Base-by-base conservation (phyloP, 2,888 invertebrate genomes). In the Papilio elwesi region DNA sequence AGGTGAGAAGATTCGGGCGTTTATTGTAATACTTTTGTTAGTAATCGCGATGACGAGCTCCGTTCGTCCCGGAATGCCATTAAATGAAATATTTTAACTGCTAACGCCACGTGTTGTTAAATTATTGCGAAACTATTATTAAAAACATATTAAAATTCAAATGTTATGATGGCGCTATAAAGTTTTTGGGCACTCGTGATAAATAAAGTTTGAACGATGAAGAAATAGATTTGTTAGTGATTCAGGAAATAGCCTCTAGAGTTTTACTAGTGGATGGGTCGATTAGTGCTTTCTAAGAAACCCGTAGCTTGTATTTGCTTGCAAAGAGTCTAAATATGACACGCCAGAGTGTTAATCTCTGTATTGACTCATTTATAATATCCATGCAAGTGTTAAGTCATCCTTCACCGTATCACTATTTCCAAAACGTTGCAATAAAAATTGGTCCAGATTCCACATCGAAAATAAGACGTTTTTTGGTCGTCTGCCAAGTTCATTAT, bases 401-500 rank as follows among this genome's bases (percentile, higher is more conserved):
- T 89, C 88, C 83, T 84, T 87, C 83, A 87, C 82, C 85, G 82
- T 90, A 91, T 87, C 85, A 86, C 91, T 89, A 90, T 92, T 91
- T 89, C 88, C 88, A 88, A 92, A 92, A 87, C 85, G 82, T 89
- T 90, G 90, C 90, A 92, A 92, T 93, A 93, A 93, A 93, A 93
- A 93, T 92, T 88, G 92, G 91, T 93, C 93, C 92, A 93, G 91
- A 93, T 93, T 93, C 93, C 93, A 88, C 82, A 92, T 93, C 93
- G 91, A 93, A 93, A 93, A 93, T 93, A 93, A 93, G 93, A 93
- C 92, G 93, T 93, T 92, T 90, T 90, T 93, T 93, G 93, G 93
- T 91, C 90, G 89, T 78, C 83, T 92, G 93, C 93, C 93, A 93
- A 93, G 92, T 93, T 93, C 93, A 93, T 93, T 93, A 93, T 93